Base-by-base conservation (phyloP, 2,797 vertebrate genomes). In the Synaphobranchus kaupii region DNA sequence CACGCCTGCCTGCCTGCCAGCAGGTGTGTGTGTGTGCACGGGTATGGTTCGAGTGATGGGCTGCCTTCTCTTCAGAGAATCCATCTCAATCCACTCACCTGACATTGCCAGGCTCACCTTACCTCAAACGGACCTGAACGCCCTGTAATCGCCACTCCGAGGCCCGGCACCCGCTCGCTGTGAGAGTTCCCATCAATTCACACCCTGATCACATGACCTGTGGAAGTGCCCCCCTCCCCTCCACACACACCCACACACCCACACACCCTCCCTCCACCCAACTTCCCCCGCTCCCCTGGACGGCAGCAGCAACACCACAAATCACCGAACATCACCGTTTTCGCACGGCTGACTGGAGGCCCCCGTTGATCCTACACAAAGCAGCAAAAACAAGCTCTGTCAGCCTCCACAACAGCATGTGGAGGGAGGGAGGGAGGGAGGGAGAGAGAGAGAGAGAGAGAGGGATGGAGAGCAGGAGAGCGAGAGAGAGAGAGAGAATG, bases 371-470 rank as follows among this genome's bases (percentile, higher is more conserved):
- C 80, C 63, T 68, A 60, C 60, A 71, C 60, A 68, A 48, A 85
- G 60, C 84, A 50, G 84, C 60, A 31, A 71, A 85, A 85, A 85
- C 84, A 83, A 87, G 71, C 76, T 73, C 78, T 66, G 78, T 82
- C n/a, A 34, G n/a, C 39, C n/a, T 47, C 44, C 47, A n/a, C 54
- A 34, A 58, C 58, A 25, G 52, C 50, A n/a, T 25, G 60, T 2
- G 17, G 13, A 56, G 54, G 54, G 54, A 56, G 15, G 54, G 54
- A 56, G 54, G 39, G 39, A 39, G 39, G 39, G 39, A n/a, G 50
- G 22, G 48, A 47, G 80, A 83, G 80, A 83, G 17, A 7, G 52
- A 54, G 52, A 12, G 39, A 39, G 39, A 39, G 3, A 1, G 52
- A 54, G 52, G 13, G 25, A 1, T 10, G 48, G 15, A 22, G n/a